Base-by-base conservation (phyloP, 2,888 invertebrate genomes). In the Teleiodes luculella region DNA sequence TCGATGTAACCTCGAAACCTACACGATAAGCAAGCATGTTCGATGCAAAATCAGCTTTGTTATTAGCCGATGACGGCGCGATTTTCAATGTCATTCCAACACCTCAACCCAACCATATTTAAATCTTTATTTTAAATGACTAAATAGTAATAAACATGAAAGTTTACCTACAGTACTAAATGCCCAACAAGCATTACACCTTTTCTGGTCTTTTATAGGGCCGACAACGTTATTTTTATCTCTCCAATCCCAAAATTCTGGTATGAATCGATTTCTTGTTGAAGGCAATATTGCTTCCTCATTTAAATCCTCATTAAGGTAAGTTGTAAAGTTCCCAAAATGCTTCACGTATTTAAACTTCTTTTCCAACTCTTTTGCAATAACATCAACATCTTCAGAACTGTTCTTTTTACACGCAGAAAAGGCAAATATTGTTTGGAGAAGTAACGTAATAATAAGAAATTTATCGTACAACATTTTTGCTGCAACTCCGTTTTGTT, bases 171-270 rank as follows among this genome's bases (percentile, higher is more conserved):
- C 54, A 45, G 66, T 55, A 53, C 74, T 72, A 52, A 83, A 83
- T 0, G 80, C 82, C 80, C 80, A 83, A 39, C 80, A 79, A 1
- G 78, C 80, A 0, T 41, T 56, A 54, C 83, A 83, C 0, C 0
- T 0, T 1, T n/a, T 1, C 51, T 83, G 80, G 48, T 77, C 54
- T 55, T 80, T 81, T 0, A 83, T 75, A 0, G 78, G 75, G 0
- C 78, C 64, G 0, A 83, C 74, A 53, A 54, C 43, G n/a, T n/a
- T n/a, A 0, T 30, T 28, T 0, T 50, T 3, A 0, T 58, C 31
- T 30, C 80, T 69, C 81, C 82, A 83, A 57, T 83, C 81, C 49
- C 59, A 33, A 33, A 10, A 31, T 18, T 1, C 18, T 33, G 31
- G 20, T 3, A 6, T 2, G 30, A 13, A 16, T 8, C 6, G 13